Evolutionary conservation across 2,888 invertebrate species (phyloP), one percentile per base, ranked within the genome.

Genomic region (Parapristionchus giblindavisi): DNA sequence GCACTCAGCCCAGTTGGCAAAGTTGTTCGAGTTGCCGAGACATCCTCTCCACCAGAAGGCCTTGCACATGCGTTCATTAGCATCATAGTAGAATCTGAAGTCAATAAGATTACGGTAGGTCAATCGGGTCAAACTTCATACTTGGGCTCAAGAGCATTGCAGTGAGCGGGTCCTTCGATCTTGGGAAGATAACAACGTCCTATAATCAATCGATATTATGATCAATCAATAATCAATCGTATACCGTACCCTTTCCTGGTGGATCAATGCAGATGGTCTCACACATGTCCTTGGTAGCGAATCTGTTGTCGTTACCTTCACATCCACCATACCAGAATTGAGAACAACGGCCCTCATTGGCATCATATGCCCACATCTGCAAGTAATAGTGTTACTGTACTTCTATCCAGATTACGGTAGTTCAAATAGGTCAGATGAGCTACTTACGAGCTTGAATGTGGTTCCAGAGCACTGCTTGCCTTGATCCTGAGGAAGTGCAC

Each of bases 241-340:
- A 38, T 5, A 56, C 36, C 38, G n/a, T 63, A 76, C 77, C 80
- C 51, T 76, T 77, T 56, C 76, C 80, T 65, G 87, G 87, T n/a
- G 87, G 87, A 74, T 87, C 85, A 40, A 87, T 81, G 77, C 87
- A 87, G 76, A 87, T 83, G 34, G 78, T 81, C 76, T 86, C 84
- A 77, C 86, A 85, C 79, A 80, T 78, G 34, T 86, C 85, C 76
- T 85, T 81, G 32, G 80, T 84, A 34, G 80, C 80, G 79, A 84
- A 87, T 61, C 61, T 51, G 87, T 95, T 96, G 34, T 91, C 92
- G 88, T 97, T 98, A 77, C 96, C 96, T 71, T 92, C 92, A 87
- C 96, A 96, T 36, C 96, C 96, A 61, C 94, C 93, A 88, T 93
- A 96, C 54, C 92, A 91, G 89, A 96, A 95, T 84, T 91, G 91